Conservation (phyloP, 2,113 vertebrate genomes). For the Saccopteryx leptura region DNA sequence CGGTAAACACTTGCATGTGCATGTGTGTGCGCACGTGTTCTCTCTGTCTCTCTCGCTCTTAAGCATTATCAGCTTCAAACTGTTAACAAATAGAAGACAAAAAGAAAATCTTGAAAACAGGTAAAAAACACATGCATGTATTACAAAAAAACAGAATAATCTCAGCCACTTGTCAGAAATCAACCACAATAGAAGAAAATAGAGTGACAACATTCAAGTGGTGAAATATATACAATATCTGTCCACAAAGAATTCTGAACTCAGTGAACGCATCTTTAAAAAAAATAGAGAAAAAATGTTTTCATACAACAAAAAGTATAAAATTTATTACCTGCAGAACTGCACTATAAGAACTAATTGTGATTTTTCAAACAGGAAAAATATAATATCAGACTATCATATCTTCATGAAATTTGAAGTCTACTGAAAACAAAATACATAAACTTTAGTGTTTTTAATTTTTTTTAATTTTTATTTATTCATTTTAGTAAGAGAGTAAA, state of each 20-base stretch:
- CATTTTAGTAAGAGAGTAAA: no score
- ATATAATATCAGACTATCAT: background rate
- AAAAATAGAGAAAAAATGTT: background rate
- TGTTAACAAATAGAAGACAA: background rate
- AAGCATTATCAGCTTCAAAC: background rate
- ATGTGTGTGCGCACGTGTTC: no score
- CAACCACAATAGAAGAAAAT: background rate
- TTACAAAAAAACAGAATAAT: background rate
- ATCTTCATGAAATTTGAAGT: background rate
- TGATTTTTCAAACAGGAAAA: background rate
- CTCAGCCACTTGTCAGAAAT: background rate
- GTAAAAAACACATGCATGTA: background rate
- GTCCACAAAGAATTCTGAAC: background rate
- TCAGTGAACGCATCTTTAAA: background rate
- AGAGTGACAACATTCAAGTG: background rate
- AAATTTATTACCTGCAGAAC: background rate
- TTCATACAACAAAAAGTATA: background rate
- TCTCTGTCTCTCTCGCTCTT: no score
- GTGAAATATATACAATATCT: constrained; percentile 1
- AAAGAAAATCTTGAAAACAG: background rate
- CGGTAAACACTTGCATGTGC: background rate
- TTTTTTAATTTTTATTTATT: background rate
- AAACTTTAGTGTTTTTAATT: background rate
- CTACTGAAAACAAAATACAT: background rate
- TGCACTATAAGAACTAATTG: background rate